Base-by-base conservation (phyloP, 2,113 vertebrate genomes). In the Genyomyrus donnyi region DNA sequence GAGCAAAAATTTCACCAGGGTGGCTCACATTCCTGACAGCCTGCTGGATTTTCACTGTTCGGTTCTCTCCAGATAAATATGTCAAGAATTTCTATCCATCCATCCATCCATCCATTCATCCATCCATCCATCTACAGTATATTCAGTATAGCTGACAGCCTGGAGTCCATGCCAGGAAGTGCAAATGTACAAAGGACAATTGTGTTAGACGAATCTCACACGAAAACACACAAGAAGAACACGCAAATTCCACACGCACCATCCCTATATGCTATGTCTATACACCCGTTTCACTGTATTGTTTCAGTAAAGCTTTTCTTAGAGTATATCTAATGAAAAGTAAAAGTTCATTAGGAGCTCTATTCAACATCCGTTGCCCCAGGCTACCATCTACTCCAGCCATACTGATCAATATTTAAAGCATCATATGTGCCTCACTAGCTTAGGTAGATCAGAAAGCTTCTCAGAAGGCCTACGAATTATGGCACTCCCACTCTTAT, bases 391-490 rank as follows among this genome's bases (percentile, higher is more conserved):
- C 93, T 94, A 94, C 93, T 94, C 91, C 93, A 90, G 93, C 94
- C 74, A 24, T 74, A 88, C 24, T 66, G 87, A 93, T 94, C 93
- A 94, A 93, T 93, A 92, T 89, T 93, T 93, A 95, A 95, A 92
- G 92, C 92, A 93, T 95, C 93, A 93, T 95, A 93, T 94, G 94
- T 95, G 95, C 95, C 95, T 95, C 92, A 95, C 93, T 90, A 93
- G 93, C 94, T 93, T 93, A 93, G 94, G 94, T 93, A 93, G 93
- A 94, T 93, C 92, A 92, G 93, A 94, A 74, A 50, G 93, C 92
- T 94, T 94, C 92, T 90, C 88, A 89, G 86, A 91, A 91, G 93
- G 94, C 91, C 91, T 91, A 92, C 93, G 80, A 89, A 19, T 80
- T 42, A 80, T 7, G 2, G 35, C 31, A 2, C 35, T 35, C 5